Base-by-base conservation (phyloP, 2,888 invertebrate species). In the Euproctis similis region DNA sequence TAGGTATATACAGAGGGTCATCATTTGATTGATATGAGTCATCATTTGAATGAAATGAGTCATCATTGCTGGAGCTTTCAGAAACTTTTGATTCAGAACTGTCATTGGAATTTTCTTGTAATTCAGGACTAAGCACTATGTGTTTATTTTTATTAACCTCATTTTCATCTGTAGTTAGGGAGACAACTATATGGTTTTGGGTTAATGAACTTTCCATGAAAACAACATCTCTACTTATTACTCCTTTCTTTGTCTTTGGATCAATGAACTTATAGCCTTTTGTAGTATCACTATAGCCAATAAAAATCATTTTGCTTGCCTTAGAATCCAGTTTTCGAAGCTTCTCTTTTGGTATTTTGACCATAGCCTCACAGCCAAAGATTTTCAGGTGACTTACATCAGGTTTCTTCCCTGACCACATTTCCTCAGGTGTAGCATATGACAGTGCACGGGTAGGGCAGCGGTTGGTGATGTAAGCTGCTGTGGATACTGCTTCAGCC, bases 191-290 rank as follows among this genome's bases (percentile, higher is more conserved):
- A 24, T 24, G 13, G 14, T 24, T 24, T 10, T 25, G 17, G 3
- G 7, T 17, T 11, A 17, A 10, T 25, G 25, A 17, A 7, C 10
- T 36, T 34, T 40, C 36, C 10, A 40, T 11, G 28, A 40, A 34
- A 19, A 30, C 7, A 1, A 39, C 32, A 33, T 39, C 34, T 32
- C 40, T 34, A 24, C 36, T 34, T 13, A 26, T 36, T 6, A 30
- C 12, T 10, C 28, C 13, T 36, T 36, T 32, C 8, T 17, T 16
- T 17, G 25, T 17, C 10, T 25, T 27, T 31, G 31, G 30, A 36
- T 33, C 28, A 16, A 30, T 26, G 12, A 36, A 18, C 14, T 30
- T 12, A 13, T 36, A 36, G 8, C 30, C 30, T 16, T 36, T 30
- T 8, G 9, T 33, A 23, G 18, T 25, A 16, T 36, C 33, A 36